phyloP scores from a whole-genome alignment of 2,888 invertebrate species.

The Apoderus coryli region DNA sequence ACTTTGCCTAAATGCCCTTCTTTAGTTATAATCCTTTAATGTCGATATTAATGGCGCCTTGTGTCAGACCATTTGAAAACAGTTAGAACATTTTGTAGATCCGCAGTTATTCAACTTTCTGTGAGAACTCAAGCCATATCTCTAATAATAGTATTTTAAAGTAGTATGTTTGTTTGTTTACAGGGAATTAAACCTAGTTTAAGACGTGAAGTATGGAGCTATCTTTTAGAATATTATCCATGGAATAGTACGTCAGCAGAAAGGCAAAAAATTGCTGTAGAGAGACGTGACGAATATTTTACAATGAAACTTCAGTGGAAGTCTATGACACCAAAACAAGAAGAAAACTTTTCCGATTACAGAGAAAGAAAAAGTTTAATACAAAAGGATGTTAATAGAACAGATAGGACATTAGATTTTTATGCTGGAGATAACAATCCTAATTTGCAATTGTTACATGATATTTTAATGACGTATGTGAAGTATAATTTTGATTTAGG shows the following conservation, averaged over 20 bases:
- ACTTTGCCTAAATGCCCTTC: too few relatives aligned
- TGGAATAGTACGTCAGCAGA: constrained; percentile 69
- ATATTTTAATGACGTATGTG: constrained; percentile 94
- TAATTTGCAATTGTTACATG: constrained; percentile 69
- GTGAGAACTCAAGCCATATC: too few relatives aligned
- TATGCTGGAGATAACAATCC: constrained; percentile 90
- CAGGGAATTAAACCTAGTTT: constrained; percentile 69
- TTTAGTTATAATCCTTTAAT: too few relatives aligned
- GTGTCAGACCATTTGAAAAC: too few relatives aligned
- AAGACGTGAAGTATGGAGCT: constrained; percentile 86
- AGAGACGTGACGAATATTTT: constrained; percentile 75
- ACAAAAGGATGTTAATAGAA: constrained; percentile 90
- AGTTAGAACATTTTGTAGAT: too few relatives aligned
- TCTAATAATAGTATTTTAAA: neutral
- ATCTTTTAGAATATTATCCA: constrained; percentile 72
- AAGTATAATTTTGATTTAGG: constrained; percentile 99
- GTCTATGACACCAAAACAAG: constrained; percentile 75
- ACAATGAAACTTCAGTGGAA: constrained; percentile 96
- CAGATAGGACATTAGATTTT: constrained; percentile 80
- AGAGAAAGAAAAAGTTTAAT: constrained; percentile 85
- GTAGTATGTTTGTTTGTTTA: constrained; percentile 11
- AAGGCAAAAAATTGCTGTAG: constrained; percentile 50
- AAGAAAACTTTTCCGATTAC: constrained; percentile 73
- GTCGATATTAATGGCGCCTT: too few relatives aligned
- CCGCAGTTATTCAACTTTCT: too few relatives aligned